phyloP scores from a whole-genome alignment of 2,888 invertebrate species.

The Elmis aenea region DNA sequence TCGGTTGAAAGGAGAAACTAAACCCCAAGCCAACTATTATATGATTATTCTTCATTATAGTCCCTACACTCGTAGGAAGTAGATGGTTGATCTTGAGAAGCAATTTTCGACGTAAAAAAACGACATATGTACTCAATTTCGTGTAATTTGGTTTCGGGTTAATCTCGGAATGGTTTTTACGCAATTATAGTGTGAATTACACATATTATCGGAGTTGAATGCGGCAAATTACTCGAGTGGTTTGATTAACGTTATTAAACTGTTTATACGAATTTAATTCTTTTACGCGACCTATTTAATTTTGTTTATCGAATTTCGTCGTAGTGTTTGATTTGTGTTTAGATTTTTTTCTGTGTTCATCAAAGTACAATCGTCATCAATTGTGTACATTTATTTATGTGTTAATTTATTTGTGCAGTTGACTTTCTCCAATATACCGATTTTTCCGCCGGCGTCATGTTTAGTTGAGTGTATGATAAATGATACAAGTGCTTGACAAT shows the following conservation, averaged over 20 bases:
- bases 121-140: slow-evolving; percentile 47
- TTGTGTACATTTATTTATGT: no score
- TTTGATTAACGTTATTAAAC: slow-evolving; percentile 27
- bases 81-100: slow-evolving; percentile 45
- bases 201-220: slow-evolving; percentile 45
- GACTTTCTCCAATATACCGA: no score
- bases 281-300: slow-evolving; percentile 15
- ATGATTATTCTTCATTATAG: slow-evolving; percentile 52
- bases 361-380: no score
- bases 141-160: slow-evolving; percentile 49
- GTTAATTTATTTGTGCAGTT: no score
- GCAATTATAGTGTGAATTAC: slow-evolving; percentile 49
- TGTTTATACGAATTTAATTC: slow-evolving; percentile 23
- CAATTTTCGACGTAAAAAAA: slow-evolving; percentile 48
- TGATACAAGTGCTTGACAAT: slow-evolving; percentile 13
- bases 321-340: slow-evolving; percentile 5
- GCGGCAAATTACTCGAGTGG: slow-evolving; percentile 32
- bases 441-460: slow-evolving; percentile 11
- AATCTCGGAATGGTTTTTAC: slow-evolving; percentile 46
- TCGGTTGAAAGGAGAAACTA: slow-evolving; percentile 42
- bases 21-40: slow-evolving; percentile 47
- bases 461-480: slow-evolving; percentile 13
- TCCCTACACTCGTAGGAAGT: slow-evolving; percentile 49
- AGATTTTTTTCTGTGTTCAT: no score
- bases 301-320: slow-evolving; percentile 11